Base-by-base conservation (phyloP, 2,113 vertebrate genomes). In the Eublepharis macularius region DNA sequence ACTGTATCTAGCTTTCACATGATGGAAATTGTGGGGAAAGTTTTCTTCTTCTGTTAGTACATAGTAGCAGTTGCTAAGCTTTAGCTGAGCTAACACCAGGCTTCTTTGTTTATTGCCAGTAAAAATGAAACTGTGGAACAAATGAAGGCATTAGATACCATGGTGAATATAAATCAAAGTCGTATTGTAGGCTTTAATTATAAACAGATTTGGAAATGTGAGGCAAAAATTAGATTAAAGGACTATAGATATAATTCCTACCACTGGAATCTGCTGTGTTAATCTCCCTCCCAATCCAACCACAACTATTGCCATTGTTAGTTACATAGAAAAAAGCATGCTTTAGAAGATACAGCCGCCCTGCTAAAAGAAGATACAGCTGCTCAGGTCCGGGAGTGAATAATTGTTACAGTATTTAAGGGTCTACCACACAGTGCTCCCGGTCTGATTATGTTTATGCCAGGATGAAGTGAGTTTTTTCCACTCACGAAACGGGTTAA, bases 81-180 rank as follows among this genome's bases (percentile, higher is more conserved):
- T 91, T 81, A 86, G 85, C 82, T 93, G 83, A 93, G 82, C 39
- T 81, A 91, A 89, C 36, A 75, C 66, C 68, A 82, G 74, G 82
- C 86, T 84, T 76, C 86, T 91, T 75, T 80, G 29, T 83, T 41
- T 26, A 76, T 47, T 84, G 60, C 83, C 86, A 76, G 89, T 89
- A 91, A 75, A 91, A 91, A 87, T 83, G 82, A 89, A 92, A 88
- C 81, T 87, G 26, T 51, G 86, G 87, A 91, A 81, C 0, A 74
- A 93, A 92, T 86, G 49, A 92, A 93, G 81, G 87, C 91, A 92
- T 91, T 85, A 94, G 81, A 90, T 78, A 89, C 79, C 84, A 91
- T 91, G 91, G 84, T 73, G 93, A 94, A 93, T 93, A 94, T 86
- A 95, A 95, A 92, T 87, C 80, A 80, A 92, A 95, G 87, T 91